Percentiles rank a stretch among this genome's conserved stretches.
phyloP scores from a whole-genome alignment of 2,888 invertebrate genomes.

The Diogma glabrata region DNA sequence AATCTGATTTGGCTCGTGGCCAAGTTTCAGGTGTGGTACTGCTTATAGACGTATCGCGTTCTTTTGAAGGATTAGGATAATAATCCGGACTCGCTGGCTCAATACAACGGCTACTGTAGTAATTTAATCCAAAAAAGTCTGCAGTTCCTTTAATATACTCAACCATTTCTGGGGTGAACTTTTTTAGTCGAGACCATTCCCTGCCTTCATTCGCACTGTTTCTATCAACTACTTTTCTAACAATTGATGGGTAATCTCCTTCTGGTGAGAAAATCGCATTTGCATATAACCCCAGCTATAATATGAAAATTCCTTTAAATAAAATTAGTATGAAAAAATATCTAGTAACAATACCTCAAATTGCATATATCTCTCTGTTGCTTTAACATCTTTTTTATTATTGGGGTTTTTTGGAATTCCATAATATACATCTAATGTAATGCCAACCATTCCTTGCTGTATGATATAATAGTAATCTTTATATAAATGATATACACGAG shows the following conservation, averaged over 20 bases:
- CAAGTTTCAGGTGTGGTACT: background rate
- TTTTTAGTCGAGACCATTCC: background rate
- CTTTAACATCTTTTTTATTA: no score
- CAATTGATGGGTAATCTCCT: background rate
- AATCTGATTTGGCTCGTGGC: background rate
- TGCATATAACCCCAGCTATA: conserved; percentile 20
- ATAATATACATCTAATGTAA: conserved; percentile 24
- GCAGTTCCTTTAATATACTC: conserved; percentile 20
- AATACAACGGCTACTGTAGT: conserved; percentile 25
- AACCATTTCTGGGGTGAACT: background rate
- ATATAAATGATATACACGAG: conserved; percentile 29
- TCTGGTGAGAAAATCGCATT: background rate
- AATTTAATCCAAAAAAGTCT: conserved; percentile 29
- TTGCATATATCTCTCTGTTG: no score
- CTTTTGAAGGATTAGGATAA: background rate
- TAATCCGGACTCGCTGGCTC: background rate
- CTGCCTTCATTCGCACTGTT: background rate
- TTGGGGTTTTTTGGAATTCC: conserved; percentile 22
- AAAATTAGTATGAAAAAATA: no score
- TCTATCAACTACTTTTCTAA: background rate
- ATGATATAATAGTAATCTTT: conserved; percentile 21
- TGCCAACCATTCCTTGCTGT: conserved; percentile 26
- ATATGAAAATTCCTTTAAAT: no score
- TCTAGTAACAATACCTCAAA: no score
- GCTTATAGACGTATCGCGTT: background rate